Percentiles rank a stretch among this genome's conserved stretches.
These are phyloP conservation scores for Lophochroa leadbeateri DNA, from an alignment of 2,113 vertebrate genomes.

Conservation along the genomic window DNA sequence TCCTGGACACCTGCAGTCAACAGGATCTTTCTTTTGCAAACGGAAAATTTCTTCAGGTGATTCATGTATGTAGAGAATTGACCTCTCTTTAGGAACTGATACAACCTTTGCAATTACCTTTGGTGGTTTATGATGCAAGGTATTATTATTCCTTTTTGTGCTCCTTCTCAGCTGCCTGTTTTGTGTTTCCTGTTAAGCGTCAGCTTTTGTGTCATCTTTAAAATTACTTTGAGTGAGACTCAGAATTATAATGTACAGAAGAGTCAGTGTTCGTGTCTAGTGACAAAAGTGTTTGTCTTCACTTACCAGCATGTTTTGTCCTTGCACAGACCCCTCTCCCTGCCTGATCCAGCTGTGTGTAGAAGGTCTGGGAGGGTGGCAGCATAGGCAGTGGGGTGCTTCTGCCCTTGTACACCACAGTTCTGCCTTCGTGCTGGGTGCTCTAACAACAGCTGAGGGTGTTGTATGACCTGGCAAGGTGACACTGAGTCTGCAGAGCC, in stretches of 20 bases:
- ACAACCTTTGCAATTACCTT: background rate
- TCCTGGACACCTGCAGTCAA: background rate
- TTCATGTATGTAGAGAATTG: background rate
- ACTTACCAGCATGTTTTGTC: background rate
- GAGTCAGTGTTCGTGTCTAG: background rate
- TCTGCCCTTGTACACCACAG: background rate
- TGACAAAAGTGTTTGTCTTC: background rate
- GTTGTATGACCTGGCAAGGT: fast-evolving
- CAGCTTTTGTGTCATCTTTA: background rate
- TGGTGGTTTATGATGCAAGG: background rate
- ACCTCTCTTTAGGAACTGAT: background rate
- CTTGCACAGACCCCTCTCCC: background rate
- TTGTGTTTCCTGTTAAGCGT: background rate
- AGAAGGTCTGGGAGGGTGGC: background rate
- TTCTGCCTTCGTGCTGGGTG: fast-evolving
- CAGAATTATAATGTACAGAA: fast-evolving
- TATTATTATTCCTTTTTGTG: background rate
- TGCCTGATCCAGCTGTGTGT: background rate
- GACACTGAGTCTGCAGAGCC: fast-evolving
- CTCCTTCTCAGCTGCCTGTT: background rate
- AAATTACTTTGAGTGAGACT: background rate
- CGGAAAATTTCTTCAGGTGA: background rate
- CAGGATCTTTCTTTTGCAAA: background rate
- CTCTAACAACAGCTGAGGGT: background rate
- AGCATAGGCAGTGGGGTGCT: fast-evolving